Evolutionary conservation across 2,113 vertebrate genomes (phyloP).

Genomic region (Theristicus caerulescens): DNA sequence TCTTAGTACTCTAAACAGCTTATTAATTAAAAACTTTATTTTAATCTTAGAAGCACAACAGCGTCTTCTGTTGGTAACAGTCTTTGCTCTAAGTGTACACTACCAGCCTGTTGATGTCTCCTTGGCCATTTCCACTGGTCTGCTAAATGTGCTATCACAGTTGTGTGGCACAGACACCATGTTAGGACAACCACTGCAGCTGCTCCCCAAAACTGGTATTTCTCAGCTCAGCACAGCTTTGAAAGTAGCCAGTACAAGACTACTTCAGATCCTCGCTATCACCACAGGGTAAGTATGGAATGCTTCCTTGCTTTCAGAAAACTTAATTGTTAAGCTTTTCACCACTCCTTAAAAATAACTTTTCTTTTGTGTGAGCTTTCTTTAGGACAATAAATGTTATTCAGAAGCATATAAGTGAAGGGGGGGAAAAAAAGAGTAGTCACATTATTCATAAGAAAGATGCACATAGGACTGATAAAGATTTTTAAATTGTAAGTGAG

Average conservation of each 20-base stretch:
- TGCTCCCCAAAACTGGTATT: constrained; percentile 89
- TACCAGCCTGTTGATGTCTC: constrained; percentile 98
- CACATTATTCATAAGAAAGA: neutral
- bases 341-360: neutral
- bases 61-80: constrained; percentile 94
- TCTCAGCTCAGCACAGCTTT: constrained; percentile 96
- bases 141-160: constrained; percentile 94
- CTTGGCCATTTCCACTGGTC: constrained; percentile 92
- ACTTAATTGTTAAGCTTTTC: neutral
- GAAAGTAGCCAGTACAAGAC: constrained; percentile 93
- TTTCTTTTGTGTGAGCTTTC: neutral
- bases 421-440: rapidly evolving
- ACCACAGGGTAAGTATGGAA: constrained; percentile 87
- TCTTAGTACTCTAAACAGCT: neutral
- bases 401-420: neutral
- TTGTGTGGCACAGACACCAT: constrained; percentile 95
- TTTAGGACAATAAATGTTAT: neutral
- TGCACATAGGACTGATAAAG: neutral
- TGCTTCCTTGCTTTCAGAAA: neutral
- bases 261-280: constrained; percentile 96
- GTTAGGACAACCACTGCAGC: constrained; percentile 91
- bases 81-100: constrained; percentile 94
- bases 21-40: neutral
- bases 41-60: constrained; percentile 89
- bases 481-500: neutral